phyloP scores from a whole-genome alignment of 2,797 vertebrate genomes.

The Petrocephalus sullivani region DNA sequence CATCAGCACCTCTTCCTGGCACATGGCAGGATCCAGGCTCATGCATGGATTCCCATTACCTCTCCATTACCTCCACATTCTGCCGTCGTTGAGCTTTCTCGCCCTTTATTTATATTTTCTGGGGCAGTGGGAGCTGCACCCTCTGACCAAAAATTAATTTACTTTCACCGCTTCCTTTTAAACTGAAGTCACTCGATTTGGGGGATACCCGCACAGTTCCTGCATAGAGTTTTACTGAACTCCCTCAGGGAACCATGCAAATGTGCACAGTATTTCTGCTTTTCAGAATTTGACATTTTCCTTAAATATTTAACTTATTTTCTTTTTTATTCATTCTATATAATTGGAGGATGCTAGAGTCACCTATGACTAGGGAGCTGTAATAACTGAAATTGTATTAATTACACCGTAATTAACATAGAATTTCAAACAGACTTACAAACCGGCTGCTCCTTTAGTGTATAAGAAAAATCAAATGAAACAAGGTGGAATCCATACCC shows the following conservation, averaged over 20 bases:
- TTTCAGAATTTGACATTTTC: neutral
- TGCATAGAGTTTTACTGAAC: neutral
- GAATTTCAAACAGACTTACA: conserved; percentile 1
- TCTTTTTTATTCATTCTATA: conserved; percentile 12
- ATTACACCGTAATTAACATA: neutral
- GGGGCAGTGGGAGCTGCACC: neutral
- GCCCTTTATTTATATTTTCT: neutral
- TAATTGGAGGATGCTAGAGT: neutral
- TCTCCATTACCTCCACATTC: neutral
- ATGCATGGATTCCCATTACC: neutral
- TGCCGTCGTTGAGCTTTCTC: neutral
- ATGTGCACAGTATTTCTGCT: neutral
- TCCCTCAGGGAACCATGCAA: neutral
- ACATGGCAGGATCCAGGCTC: neutral
- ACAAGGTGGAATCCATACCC: neutral
- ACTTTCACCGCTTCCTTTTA: neutral
- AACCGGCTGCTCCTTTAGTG: neutral
- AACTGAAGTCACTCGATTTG: neutral
- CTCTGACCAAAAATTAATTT: conserved; percentile 6
- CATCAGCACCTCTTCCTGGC: neutral
- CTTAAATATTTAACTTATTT: neutral
- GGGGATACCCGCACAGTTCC: neutral
- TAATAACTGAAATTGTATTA: neutral
- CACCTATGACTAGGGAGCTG: neutral
- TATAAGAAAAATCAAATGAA: neutral